Evolutionary conservation across 2,797 vertebrate genomes (phyloP), one percentile per base, ranked within the genome.

Genomic region (Falco peregrinus): DNA sequence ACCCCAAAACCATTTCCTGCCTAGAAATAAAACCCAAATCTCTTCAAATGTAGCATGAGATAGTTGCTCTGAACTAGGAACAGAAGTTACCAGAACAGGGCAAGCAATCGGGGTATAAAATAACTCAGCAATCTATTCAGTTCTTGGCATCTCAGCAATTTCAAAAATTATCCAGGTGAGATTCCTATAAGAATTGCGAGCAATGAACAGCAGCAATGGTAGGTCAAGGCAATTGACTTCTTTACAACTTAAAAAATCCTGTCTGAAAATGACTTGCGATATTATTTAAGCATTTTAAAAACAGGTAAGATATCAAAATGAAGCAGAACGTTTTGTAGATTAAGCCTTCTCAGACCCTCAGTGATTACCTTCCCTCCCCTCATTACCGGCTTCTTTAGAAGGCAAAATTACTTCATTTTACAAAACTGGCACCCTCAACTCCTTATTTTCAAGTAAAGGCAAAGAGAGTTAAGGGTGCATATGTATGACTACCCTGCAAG

Each of bases 181-280:
- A 75, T 81, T 92, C 71, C 53, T 59, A 43, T 41, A 87, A 84
- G 68, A 90, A 94, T 64, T 87, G 64, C 21, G 68, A 41, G 59
- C 45, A 87, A 37, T 16, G 84, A 93, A 53, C 33, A 88, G 57
- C 56, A 89, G 56, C 35, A 67, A 59, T 35, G 33, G 45, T 33
- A 94, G 90, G 94, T 96, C 93, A 95, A 96, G 88, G 81, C 86
- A 96, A 94, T 85, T 95, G 93, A 90, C 92, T 90, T 93, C 73
- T 74, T 68, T 47, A 68, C 28, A 87, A 50, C 64, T 87, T 86
- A 84, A 84, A 91, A 94, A 84, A 60, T 79, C 11, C 68, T 84
- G 59, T 33, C 60, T 75, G 91, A 89, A 96, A 96, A 93, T 95
- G 17, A 80, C 61, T 91, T 74, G 47, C 64, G 68, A 50, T 94